Evolutionary conservation across 2,797 vertebrate species (phyloP).

Genomic region (Neomorphus geoffroyi): DNA sequence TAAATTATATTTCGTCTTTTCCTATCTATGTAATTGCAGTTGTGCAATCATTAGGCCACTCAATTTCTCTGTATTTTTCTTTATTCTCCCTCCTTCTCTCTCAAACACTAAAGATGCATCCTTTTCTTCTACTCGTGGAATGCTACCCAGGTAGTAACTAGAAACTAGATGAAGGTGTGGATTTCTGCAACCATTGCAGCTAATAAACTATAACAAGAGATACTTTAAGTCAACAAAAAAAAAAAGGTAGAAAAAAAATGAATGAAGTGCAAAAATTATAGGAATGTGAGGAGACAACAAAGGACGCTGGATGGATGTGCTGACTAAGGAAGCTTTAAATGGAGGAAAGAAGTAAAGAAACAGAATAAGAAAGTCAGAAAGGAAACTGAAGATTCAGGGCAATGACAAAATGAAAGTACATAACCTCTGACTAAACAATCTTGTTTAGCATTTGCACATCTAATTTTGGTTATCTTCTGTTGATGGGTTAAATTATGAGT

Average conservation of each 20-base stretch:
- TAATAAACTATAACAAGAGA: background rate
- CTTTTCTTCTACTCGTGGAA: background rate
- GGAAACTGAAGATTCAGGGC: background rate
- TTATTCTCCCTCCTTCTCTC: background rate
- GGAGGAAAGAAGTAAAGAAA: background rate
- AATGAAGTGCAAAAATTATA: background rate
- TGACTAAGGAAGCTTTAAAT: background rate
- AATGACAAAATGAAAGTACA: background rate
- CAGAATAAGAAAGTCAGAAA: background rate
- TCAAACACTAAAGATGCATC: background rate
- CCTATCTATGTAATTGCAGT: background rate
- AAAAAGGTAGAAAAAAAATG: background rate
- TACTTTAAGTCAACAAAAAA: background rate
- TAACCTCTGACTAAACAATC: background rate
- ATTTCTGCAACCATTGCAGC: background rate
- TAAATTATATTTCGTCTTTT: background rate
- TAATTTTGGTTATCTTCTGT: background rate
- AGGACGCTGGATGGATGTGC: background rate
- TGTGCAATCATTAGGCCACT: background rate
- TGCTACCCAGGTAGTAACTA: background rate
- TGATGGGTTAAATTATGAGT: background rate
- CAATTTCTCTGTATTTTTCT: background rate
- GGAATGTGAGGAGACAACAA: background rate
- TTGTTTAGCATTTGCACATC: background rate
- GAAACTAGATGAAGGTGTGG: background rate